A percentile compares a stretch with the other conserved stretches of the same genome.
Evolutionary conservation across 2,888 invertebrate species (phyloP).

Genomic region (Ophraella communa): DNA sequence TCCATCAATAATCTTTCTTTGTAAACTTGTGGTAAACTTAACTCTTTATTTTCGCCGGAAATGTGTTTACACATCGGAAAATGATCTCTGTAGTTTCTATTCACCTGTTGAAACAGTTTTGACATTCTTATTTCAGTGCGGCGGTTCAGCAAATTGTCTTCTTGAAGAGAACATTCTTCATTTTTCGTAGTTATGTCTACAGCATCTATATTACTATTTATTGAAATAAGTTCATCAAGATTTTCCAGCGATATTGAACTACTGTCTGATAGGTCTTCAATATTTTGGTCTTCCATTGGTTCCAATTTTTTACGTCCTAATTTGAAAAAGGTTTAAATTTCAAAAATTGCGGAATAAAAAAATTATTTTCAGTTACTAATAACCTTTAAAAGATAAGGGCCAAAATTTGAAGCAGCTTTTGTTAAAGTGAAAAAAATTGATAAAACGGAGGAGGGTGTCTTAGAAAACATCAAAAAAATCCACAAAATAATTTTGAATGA

Average conservation of each 20-base stretch:
- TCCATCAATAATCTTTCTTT: conserved; percentile 47
- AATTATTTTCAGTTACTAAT: no score
- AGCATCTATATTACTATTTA: conserved; percentile 33
- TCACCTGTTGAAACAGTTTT: conserved; percentile 48
- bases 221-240: conserved; percentile 54
- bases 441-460: no score
- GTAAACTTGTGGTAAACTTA: conserved; percentile 49
- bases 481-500: no score
- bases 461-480: no score
- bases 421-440: background rate
- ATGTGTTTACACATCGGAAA: conserved; percentile 46
- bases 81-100: conserved; percentile 54
- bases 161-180: conserved; percentile 17
- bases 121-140: conserved; percentile 38
- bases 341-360: background rate
- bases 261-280: conserved; percentile 38
- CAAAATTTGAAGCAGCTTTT: background rate
- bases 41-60: conserved; percentile 28
- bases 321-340: background rate
- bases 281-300: conserved; percentile 32
- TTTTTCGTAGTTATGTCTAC: conserved; percentile 29
- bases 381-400: background rate
- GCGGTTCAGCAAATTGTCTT: conserved; percentile 1
- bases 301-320: conserved; percentile 10
- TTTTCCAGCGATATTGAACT: conserved; percentile 54